A percentile compares a stretch with the other conserved stretches of the same genome.
phyloP scores from a whole-genome alignment of 2,888 invertebrate species.

The Rapana venosa region DNA sequence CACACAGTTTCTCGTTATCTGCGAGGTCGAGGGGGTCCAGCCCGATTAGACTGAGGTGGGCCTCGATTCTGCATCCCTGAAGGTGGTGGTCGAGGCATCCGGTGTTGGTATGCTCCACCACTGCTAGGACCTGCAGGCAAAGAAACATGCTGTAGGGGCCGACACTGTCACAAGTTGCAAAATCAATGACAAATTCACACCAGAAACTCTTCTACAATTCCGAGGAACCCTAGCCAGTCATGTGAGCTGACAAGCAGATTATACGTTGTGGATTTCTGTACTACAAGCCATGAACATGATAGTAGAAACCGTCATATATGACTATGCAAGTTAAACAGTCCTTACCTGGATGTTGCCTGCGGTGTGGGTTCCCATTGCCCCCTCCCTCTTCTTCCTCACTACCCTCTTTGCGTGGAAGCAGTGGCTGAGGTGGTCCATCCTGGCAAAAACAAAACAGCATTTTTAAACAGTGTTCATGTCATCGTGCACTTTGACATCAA shows the following conservation, averaged over 20 bases:
- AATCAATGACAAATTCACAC: too few species aligned
- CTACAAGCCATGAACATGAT: too few species aligned
- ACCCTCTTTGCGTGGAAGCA: background rate
- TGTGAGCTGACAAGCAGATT: too few species aligned
- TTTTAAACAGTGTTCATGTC: too few species aligned
- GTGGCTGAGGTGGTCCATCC: background rate
- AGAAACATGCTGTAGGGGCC: background rate
- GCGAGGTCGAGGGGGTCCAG: constrained; percentile 29
- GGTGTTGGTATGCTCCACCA: constrained; percentile 45
- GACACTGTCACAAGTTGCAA: too few species aligned
- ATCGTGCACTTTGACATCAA: too few species aligned
- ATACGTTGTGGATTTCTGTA: too few species aligned
- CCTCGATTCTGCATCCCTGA: constrained; percentile 27
- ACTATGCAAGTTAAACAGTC: background rate
- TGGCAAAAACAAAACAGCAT: background rate
- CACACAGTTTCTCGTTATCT: constrained; percentile 11
- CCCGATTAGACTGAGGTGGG: constrained; percentile 35
- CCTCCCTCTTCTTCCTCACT: constrained; percentile 7
- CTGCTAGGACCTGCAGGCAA: constrained; percentile 40
- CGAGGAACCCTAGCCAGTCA: too few species aligned
- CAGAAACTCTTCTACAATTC: too few species aligned
- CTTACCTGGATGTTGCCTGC: background rate
- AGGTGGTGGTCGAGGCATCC: constrained; percentile 38
- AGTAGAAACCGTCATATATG: too few species aligned
- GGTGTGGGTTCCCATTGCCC: background rate